Evolutionary conservation across 2,797 vertebrate species (phyloP), one percentile per base, ranked within the genome.

Genomic region (Remorina albescens): DNA sequence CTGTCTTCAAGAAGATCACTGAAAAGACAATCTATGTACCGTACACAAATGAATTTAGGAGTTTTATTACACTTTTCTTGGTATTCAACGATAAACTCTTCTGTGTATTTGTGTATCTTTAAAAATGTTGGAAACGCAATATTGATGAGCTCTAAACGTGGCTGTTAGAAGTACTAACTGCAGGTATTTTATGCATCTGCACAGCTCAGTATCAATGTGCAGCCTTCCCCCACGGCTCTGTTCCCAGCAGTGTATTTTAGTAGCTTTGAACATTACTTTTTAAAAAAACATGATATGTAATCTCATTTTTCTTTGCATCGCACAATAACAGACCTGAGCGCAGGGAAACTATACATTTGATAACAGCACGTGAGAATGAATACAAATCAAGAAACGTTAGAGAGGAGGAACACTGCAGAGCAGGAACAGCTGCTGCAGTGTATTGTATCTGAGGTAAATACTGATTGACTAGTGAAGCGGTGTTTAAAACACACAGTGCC

Each of bases 401-500:
- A 47, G 68, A 51, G 51, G 69, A 75, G 46, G 71, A 67, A 21
- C 2, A 28, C 21, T 37, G 73, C 44, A 21, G 74, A 79, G 75
- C 67, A 36, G 56, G 71, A 74, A 84, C 61, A 12, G 66, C 79
- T 71, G 88, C 86, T 21, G 85, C 59, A 55, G 84, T 67, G 83
- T 74, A 81, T 86, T 89, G 85, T 79, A 86, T 90, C 81, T 87
- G 90, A 90, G 85, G 90, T 88, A 89, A 93, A 92, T 84, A 88
- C 42, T 74, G 82, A 85, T 86, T 78, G 90, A 89, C 89, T 71
- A 78, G 83, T 72, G 80, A 87, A 68, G 89, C 86, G 23, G 64
- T 83, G 85, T 92, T 91, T 91, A 86, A 91, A 90, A 89, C 88
- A 89, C 84, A 83, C 76, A 85, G 79, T 81, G 90, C 91, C 91